A percentile compares a stretch with the other conserved stretches of the same genome.
These are phyloP conservation scores for Centruroides sculpturatus DNA, from an alignment of 1,140 invertebrate genomes.

Conservation along the genomic window DNA sequence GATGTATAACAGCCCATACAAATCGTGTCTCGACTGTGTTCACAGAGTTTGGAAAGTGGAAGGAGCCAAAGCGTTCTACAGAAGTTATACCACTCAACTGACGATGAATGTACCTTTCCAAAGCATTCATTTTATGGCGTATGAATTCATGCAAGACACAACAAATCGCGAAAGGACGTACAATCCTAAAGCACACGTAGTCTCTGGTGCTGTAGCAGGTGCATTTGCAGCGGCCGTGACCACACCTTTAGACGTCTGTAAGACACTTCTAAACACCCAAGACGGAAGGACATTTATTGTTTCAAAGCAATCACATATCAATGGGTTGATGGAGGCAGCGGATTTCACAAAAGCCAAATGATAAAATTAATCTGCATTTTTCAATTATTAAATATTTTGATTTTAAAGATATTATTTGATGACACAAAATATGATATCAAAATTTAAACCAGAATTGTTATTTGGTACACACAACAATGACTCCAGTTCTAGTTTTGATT, in stretches of 20 bases:
- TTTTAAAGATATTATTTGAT: no score
- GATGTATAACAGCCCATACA: constrained; percentile 92
- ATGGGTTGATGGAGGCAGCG: constrained; percentile 55
- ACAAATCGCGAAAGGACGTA: constrained; percentile 72
- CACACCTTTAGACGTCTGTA: constrained; percentile 98
- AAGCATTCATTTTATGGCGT: constrained; percentile 86
- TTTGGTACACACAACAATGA: no score
- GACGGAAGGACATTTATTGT: constrained; percentile 39
- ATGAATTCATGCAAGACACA: constrained; percentile 74
- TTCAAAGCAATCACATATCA: constrained; percentile 31
- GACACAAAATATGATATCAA: no score
- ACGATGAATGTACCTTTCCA: constrained; percentile 98
- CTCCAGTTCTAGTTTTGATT: no score
- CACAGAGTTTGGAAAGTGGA: constrained; percentile 60
- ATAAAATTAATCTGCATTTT: no score
- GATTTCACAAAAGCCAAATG: no score
- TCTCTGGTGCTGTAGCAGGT: constrained; percentile 78
- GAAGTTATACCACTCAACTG: constrained; percentile 89
- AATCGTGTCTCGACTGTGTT: constrained; percentile 63
- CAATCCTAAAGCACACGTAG: constrained; percentile 73
- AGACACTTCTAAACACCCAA: constrained; percentile 93
- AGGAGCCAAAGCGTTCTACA: constrained; percentile 86
- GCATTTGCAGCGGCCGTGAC: constrained; percentile 83
- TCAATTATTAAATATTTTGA: no score
- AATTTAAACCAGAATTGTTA: no score